Percentiles rank a stretch among this genome's conserved stretches.
phyloP scores from a whole-genome alignment of 2,113 vertebrate species.

The Rostratula benghalensis region DNA sequence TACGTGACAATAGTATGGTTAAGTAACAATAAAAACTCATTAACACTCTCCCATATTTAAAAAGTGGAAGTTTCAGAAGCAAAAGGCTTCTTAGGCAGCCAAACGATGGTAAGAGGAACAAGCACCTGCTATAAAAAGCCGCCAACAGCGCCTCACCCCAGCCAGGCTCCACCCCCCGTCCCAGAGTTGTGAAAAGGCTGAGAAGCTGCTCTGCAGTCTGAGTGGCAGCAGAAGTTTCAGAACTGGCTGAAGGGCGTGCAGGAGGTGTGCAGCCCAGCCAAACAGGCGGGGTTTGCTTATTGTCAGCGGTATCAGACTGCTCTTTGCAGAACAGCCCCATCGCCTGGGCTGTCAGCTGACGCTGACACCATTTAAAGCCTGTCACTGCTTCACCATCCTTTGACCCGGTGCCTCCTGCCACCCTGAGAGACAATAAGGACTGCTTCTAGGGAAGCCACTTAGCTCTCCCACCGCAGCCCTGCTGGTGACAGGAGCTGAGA shows the following conservation, averaged over 20 bases:
- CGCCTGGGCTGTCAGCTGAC: neutral
- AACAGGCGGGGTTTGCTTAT: accelerated
- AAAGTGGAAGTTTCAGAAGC: neutral
- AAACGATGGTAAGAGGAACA: neutral
- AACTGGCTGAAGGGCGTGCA: neutral
- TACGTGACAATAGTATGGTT: neutral
- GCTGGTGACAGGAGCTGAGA: neutral
- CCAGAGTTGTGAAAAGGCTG: neutral
- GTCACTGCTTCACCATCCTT: neutral
- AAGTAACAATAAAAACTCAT: neutral
- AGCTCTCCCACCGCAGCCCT: neutral
- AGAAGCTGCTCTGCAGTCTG: neutral
- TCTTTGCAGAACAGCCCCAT: accelerated
- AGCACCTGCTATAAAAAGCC: neutral
- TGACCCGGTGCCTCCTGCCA: neutral
- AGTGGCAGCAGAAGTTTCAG: neutral
- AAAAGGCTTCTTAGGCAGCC: neutral
- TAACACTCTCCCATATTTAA: neutral
- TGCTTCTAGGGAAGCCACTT: neutral
- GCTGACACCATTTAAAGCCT: neutral
- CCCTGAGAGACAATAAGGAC: neutral
- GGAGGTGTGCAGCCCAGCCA: neutral
- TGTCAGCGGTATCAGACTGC: neutral
- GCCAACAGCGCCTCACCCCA: neutral
- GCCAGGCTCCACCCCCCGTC: neutral